A percentile compares a stretch with the other conserved stretches of the same genome.
Evolutionary conservation across 1,140 invertebrate species (phyloP).

Genomic region (Brachionus calyciflorus): DNA sequence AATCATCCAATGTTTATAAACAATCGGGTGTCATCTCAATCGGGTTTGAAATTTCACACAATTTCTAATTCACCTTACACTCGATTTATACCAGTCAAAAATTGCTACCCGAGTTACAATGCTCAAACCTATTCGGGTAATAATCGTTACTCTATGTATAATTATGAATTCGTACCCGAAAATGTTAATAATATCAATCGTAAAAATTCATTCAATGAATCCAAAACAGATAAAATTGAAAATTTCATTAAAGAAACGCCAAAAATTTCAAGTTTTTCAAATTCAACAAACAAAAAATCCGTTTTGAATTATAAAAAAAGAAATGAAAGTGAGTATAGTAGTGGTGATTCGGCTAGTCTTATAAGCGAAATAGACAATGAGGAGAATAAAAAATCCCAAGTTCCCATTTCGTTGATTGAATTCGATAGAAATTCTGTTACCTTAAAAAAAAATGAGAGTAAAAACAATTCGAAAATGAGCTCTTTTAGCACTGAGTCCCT

Average conservation of each 20-base stretch:
- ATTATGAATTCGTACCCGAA: background rate
- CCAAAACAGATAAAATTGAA: background rate
- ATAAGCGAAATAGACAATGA: background rate
- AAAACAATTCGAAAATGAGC: background rate
- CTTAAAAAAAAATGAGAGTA: background rate
- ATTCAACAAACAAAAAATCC: too few species aligned
- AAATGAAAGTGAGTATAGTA: background rate
- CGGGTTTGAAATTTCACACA: background rate
- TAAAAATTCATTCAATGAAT: background rate
- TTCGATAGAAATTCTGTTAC: background rate
- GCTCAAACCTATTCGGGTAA: background rate
- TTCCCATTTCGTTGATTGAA: constrained; percentile 30
- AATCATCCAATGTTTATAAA: background rate
- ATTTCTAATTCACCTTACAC: background rate
- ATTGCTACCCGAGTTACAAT: background rate
- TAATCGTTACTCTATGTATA: background rate
- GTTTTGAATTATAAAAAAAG: background rate
- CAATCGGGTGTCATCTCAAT: background rate
- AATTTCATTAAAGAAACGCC: background rate
- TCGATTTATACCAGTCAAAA: background rate
- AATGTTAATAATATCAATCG: background rate
- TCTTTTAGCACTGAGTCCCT: constrained; percentile 11
- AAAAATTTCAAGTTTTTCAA: background rate
- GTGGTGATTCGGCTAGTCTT: background rate
- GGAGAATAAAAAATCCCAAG: background rate